phyloP scores from a whole-genome alignment of 2,113 vertebrate species.

The Nettapus auritus region DNA sequence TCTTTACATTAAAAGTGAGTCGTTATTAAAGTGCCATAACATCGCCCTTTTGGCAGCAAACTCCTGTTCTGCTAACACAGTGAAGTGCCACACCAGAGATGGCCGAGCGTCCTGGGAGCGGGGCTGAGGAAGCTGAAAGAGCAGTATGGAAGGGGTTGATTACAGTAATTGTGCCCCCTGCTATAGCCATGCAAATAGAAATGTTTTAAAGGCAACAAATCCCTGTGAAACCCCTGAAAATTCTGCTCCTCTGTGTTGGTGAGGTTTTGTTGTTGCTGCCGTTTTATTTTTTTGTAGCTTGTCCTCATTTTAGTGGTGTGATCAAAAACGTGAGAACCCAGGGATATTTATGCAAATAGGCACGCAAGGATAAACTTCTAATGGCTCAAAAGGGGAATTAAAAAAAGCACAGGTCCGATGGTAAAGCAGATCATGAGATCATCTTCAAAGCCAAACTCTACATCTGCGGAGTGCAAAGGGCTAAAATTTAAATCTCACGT shows the following conservation, averaged over 20 bases:
- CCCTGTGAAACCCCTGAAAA: not conserved
- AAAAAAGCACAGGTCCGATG: not conserved
- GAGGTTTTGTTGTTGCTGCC: not conserved
- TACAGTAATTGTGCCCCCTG: not conserved
- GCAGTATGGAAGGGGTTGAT: not conserved
- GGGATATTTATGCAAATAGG: not conserved
- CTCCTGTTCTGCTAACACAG: not conserved
- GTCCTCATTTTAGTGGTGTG: not conserved
- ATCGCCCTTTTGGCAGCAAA: not conserved
- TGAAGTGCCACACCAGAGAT: not conserved
- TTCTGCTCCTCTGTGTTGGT: not conserved
- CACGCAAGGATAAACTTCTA: not conserved
- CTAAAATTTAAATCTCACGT: not conserved
- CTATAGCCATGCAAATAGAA: not conserved
- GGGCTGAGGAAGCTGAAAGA: not conserved
- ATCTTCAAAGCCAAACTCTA: not conserved
- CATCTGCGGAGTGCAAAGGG: not conserved
- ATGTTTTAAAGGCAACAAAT: not conserved
- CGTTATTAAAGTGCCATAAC: not conserved
- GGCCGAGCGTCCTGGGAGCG: not conserved
- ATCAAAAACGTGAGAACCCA: not conserved
- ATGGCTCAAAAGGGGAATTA: not conserved
- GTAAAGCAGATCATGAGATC: not conserved
- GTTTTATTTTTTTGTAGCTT: not conserved
- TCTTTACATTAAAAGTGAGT: not conserved